These are phyloP conservation scores for Campoplex capitator DNA, from an alignment of 2,888 invertebrate genomes.

Conservation along the genomic window DNA sequence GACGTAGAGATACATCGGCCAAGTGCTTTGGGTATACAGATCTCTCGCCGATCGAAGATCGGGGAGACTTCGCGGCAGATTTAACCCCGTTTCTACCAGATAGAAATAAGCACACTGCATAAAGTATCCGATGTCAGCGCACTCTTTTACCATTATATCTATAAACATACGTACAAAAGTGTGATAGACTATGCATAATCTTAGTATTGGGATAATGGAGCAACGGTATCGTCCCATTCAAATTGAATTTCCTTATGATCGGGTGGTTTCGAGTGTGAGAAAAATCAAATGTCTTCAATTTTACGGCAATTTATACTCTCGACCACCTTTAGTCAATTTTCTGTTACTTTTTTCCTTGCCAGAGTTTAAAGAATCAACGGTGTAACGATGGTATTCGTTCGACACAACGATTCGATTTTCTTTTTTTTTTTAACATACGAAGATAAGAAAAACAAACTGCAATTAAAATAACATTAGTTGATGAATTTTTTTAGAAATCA, in stretches of 20 bases:
- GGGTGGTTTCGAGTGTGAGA: conserved; percentile 15
- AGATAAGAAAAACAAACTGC: neutral
- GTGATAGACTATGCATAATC: conserved; percentile 24
- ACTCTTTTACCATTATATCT: neutral
- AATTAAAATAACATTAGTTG: neutral
- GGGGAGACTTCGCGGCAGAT: conserved; percentile 46
- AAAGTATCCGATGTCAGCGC: conserved; percentile 47
- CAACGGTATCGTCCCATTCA: conserved; percentile 66
- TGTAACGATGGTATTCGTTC: neutral
- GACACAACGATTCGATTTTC: neutral
- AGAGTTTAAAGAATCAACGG: no score
- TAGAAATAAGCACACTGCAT: conserved; percentile 60
- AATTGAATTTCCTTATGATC: conserved; percentile 64
- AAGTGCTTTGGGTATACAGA: conserved; percentile 33
- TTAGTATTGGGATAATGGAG: conserved; percentile 55
- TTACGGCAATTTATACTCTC: conserved; percentile 17
- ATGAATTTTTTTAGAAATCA: no score
- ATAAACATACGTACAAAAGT: neutral
- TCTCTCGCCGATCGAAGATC: conserved; percentile 54
- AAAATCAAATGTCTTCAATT: conserved; percentile 10
- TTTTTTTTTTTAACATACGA: neutral
- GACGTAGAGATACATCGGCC: conserved; percentile 14
- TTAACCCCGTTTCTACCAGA: conserved; percentile 64
- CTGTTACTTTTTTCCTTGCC: no score
- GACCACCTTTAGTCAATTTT: neutral